These are phyloP conservation scores for Phania funesta DNA, from an alignment of 2,888 invertebrate genomes.

Conservation along the genomic window DNA sequence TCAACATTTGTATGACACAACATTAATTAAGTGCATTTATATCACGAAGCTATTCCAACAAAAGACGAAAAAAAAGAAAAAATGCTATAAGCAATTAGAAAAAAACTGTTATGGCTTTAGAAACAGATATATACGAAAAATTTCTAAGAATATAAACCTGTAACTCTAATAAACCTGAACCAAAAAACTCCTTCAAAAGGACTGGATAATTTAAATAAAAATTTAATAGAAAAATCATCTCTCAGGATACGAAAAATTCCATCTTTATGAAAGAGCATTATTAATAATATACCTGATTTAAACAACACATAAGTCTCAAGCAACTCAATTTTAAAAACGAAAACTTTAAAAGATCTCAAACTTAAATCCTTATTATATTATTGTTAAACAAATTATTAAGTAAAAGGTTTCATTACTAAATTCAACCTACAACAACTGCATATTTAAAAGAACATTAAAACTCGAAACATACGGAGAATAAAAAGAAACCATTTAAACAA, in stretches of 20 bases:
- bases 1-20: neutral
- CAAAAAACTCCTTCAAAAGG: slow-evolving; percentile 42
- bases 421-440: neutral
- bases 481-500: slow-evolving; percentile 12
- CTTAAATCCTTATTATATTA: slow-evolving; percentile 39
- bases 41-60: neutral
- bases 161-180: slow-evolving; percentile 46
- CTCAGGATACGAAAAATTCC: slow-evolving; percentile 58
- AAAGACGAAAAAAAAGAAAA: neutral
- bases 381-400: slow-evolving; percentile 33
- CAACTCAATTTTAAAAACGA: slow-evolving; percentile 53
- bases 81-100: neutral
- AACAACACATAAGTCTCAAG: slow-evolving; percentile 39
- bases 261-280: slow-evolving; percentile 49
- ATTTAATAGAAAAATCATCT: slow-evolving; percentile 16
- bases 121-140: slow-evolving; percentile 42
- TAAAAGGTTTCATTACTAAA: slow-evolving; percentile 42
- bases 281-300: slow-evolving; percentile 54
- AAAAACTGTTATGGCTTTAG: slow-evolving; percentile 33
- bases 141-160: slow-evolving; percentile 17
- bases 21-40: neutral
- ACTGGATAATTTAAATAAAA: slow-evolving; percentile 25
- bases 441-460: slow-evolving; percentile 5
- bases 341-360: slow-evolving; percentile 35
- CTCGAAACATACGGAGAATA: neutral